Evolutionary conservation across 1,140 invertebrate genomes (phyloP), one percentile per base, ranked within the genome.

Genomic region (Orius insidiosus): DNA sequence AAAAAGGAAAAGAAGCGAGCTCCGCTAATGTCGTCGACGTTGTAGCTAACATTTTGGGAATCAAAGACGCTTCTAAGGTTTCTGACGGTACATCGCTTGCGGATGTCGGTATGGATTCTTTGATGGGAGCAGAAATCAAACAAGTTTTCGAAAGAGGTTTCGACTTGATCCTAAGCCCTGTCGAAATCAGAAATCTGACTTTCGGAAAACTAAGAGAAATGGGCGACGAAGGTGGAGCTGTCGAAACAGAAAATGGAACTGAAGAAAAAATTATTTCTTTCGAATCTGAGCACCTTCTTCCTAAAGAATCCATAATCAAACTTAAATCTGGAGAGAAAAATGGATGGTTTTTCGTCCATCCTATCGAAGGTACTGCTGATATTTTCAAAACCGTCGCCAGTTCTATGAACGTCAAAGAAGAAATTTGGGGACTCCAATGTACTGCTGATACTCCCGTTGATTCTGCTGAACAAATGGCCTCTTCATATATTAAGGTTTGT

Each of bases 41-140:
- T 30, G 72, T 92, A 31, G 82, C 78, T 5, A 87, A 92, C 56
- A 86, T 93, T 50, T 63, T 32, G 56, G 64, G 58, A 44, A 72
- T 94, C 43, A 89, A 95, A 56, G 85, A 96, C 56, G 58, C 75
- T 0, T 78, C 72, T 46, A 78, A 76, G 39, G 67, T 95, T 2
- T 78, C 81, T 42, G 63, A 72, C 24, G 70, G 73, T 5, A 71
- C 78, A 1, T 83, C 75, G 14, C 65, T 98, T 5, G 83, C 83
- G 9, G 93, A 98, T 60, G 69, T 98, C 5, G 93, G 94, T 39
- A 87, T 98, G 76, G 94, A 98, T 58, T 96, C 90, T 0, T 65
- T 98, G 31, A 97, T 98, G 93, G 89, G 88, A 45, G 88, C 94
- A 0, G 94, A 98, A 68, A 90, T 98, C 49, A 96, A 96, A 64